phyloP scores from a whole-genome alignment of 2,113 vertebrate species.

The Muntiacus muntjak region DNA sequence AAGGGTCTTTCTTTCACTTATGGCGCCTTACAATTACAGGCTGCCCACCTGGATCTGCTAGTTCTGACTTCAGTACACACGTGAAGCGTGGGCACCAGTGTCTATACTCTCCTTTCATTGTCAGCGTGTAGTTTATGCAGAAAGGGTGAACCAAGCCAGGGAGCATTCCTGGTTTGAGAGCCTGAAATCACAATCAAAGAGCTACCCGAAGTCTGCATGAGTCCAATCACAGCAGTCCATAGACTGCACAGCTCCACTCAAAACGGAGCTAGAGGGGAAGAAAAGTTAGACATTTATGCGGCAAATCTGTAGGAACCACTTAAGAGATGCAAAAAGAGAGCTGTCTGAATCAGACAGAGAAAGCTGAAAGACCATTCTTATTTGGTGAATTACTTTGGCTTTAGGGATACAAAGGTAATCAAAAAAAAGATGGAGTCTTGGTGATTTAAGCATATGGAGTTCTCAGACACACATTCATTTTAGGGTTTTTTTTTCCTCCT shows the following conservation, averaged over 20 bases:
- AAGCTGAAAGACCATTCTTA: constrained; percentile 19
- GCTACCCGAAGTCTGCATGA: neutral
- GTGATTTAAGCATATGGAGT: constrained; percentile 48
- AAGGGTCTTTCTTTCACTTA: neutral
- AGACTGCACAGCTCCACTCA: neutral
- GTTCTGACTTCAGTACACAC: neutral
- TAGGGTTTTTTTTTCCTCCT: neutral
- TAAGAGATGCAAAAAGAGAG: neutral
- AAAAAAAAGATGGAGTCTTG: constrained; percentile 5
- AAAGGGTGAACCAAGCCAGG: neutral
- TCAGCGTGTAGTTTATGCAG: neutral
- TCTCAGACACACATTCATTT: constrained; percentile 41
- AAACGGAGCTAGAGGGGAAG: neutral
- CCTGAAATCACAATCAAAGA: constrained; percentile 41
- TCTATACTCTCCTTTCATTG: neutral
- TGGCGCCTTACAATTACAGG: neutral
- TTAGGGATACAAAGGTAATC: constrained; percentile 45
- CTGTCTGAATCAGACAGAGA: constrained; percentile 35
- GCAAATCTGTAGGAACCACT: neutral
- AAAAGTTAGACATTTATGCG: neutral
- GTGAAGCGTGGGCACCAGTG: neutral
- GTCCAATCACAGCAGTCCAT: neutral
- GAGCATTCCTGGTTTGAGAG: neutral
- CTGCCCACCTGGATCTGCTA: neutral
- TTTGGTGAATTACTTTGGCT: constrained; percentile 24